These are phyloP conservation scores for Syndactyla subalaris DNA, from an alignment of 2,797 vertebrate species.

Conservation along the genomic window DNA sequence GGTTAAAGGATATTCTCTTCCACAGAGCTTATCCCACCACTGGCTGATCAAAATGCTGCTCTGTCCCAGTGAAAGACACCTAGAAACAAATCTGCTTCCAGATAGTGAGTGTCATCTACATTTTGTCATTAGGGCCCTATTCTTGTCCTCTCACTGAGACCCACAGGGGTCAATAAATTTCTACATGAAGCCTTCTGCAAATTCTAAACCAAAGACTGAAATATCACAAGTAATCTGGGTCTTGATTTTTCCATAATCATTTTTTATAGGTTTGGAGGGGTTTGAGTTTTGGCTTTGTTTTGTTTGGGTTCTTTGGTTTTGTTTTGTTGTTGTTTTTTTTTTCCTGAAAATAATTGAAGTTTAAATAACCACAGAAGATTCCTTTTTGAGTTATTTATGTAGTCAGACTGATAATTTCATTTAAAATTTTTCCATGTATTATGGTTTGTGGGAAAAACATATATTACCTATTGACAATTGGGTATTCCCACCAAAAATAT, in stretches of 20 bases:
- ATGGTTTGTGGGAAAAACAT: not conserved
- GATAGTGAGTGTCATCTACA: not conserved
- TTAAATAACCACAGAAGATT: not conserved
- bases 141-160: not conserved
- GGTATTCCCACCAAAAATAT: not conserved
- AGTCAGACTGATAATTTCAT: not conserved
- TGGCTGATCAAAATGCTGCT: not conserved
- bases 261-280: accelerated
- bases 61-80: not conserved
- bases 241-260: not conserved
- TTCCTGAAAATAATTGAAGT: not conserved
- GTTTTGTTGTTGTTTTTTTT: not conserved
- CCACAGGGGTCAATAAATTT: not conserved
- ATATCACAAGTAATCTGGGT: not conserved
- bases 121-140: not conserved
- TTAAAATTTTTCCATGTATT: not conserved
- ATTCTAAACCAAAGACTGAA: not conserved
- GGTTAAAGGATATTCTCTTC: not conserved
- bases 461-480: not conserved
- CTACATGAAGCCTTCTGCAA: not conserved
- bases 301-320: no score
- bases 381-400: not conserved
- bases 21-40: no score
- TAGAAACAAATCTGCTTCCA: not conserved
- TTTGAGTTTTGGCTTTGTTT: not conserved